Evolutionary conservation across 2,797 vertebrate genomes (phyloP), one percentile per base, ranked within the genome.

Genomic region (Zenarchopterus dispar): DNA sequence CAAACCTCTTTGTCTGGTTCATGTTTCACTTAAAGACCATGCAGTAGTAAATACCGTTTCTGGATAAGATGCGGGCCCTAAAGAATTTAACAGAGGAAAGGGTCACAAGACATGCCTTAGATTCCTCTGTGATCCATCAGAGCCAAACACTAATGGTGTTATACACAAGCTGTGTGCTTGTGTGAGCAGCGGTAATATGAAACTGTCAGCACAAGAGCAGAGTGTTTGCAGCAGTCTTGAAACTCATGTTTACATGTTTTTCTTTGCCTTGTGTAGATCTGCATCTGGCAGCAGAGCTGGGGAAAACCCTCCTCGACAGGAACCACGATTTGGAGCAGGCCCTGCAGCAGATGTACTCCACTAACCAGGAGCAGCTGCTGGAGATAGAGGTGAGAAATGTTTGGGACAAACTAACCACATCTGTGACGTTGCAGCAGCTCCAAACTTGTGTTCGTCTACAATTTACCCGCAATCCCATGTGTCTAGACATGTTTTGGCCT

Each of bases 291-390:
- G 97, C 97, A 22, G 95, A 97, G 81, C 93, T 99, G 72, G 97
- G 97, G 22, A 99, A 99, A 92, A 95, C 96, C 0, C 87, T 99
- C 2, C 88, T 99, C 62, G 96, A 96, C 80, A 93, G 96, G 69
- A 99, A 99, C 91, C 96, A 96, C 47, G 97, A 99, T 73, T 75
- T 99, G 86, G 97, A 98, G 77, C 94, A 96, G 67, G 95, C 95
- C 55, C 92, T 99, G 82, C 95, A 97, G 85, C 95, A 98, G 89
- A 96, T 99, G 96, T 98, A 96, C 82, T 89, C 94, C 73, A 98
- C 95, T 84, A 98, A 98, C 81, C 93, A 96, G 76, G 97, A 99
- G 67, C 97, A 99, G 90, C 82, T 97, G 80, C 97, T 96, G 87
- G 96, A 99, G 86, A 97, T 99, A 33, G 97, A 99, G 95, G 97